Percentiles rank a stretch among this genome's conserved stretches.
These are phyloP conservation scores for Candoia aspera DNA, from an alignment of 2,113 vertebrate genomes.

Conservation along the genomic window DNA sequence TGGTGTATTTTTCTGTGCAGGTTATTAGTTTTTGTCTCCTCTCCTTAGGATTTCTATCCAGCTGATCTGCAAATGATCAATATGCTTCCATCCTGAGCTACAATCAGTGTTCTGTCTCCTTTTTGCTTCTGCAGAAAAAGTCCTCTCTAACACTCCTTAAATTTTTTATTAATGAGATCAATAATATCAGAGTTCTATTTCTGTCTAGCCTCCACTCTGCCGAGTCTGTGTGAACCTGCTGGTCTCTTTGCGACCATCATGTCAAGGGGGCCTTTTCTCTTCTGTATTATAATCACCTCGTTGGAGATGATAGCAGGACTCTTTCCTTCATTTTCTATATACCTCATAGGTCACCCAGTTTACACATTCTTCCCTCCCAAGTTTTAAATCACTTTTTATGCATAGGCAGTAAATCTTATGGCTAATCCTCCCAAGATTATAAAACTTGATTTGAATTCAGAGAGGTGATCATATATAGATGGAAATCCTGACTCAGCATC, in stretches of 20 bases:
- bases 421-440: conserved; percentile 59
- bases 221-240: conserved; percentile 33
- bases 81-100: conserved; percentile 42
- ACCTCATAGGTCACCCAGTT: conserved; percentile 21
- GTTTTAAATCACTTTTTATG: conserved; percentile 49
- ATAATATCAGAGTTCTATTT: conserved; percentile 52
- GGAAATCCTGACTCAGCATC: conserved; percentile 21
- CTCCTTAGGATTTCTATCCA: conserved; percentile 43
- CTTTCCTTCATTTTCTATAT: neutral
- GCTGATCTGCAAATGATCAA: conserved; percentile 43
- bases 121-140: conserved; percentile 31
- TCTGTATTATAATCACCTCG: conserved; percentile 51
- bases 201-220: conserved; percentile 43
- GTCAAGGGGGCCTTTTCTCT: conserved; percentile 15
- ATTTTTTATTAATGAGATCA: conserved; percentile 65
- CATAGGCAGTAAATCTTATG: conserved; percentile 51
- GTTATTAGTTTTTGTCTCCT: neutral
- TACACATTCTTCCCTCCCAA: conserved; percentile 39
- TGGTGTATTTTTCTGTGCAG: neutral
- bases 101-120: conserved; percentile 50
- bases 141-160: conserved; percentile 36
- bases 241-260: conserved; percentile 23
- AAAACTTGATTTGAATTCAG: conserved; percentile 56
- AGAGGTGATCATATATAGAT: conserved; percentile 48
- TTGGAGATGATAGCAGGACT: conserved; percentile 39